Conservation (phyloP, 1,140 invertebrate genomes). For the Brachionus manjavacas region DNA sequence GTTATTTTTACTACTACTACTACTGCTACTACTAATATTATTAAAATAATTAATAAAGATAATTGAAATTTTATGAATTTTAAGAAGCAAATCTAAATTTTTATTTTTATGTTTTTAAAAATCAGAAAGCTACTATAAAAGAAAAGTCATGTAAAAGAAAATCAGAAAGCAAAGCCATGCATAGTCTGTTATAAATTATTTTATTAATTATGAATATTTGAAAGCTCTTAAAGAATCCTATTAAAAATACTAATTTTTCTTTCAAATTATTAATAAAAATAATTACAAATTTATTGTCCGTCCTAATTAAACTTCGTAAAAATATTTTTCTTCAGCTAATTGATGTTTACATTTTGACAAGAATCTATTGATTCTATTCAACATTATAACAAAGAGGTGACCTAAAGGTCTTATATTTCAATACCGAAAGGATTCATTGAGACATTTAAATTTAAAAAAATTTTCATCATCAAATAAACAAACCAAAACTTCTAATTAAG, state of each 20-base stretch:
- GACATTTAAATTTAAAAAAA: not conserved
- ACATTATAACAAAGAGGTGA: not conserved
- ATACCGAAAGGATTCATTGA: not conserved
- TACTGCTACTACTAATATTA: too few species aligned
- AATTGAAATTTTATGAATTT: too few species aligned
- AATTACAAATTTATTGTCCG: not conserved
- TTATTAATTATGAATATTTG: not conserved
- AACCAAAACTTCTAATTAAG: not conserved
- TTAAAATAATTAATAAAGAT: too few species aligned
- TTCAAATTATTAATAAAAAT: not conserved
- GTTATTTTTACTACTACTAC: too few species aligned
- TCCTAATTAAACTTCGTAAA: not conserved
- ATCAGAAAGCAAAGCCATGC: too few species aligned
- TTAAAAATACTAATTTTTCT: not conserved
- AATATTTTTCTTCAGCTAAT: not conserved
- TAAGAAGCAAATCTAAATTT: too few species aligned
- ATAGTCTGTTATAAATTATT: too few species aligned
- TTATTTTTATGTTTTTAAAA: too few species aligned
- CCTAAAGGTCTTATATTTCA: not conserved
- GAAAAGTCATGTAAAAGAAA: too few species aligned
- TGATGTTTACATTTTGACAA: not conserved
- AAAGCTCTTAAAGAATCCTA: not conserved
- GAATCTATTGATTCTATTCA: not conserved
- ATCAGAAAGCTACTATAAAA: too few species aligned
- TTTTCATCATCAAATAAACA: not conserved